Evolutionary conservation across 2,888 invertebrate genomes (phyloP).

Genomic region (Endotricha flammealis): DNA sequence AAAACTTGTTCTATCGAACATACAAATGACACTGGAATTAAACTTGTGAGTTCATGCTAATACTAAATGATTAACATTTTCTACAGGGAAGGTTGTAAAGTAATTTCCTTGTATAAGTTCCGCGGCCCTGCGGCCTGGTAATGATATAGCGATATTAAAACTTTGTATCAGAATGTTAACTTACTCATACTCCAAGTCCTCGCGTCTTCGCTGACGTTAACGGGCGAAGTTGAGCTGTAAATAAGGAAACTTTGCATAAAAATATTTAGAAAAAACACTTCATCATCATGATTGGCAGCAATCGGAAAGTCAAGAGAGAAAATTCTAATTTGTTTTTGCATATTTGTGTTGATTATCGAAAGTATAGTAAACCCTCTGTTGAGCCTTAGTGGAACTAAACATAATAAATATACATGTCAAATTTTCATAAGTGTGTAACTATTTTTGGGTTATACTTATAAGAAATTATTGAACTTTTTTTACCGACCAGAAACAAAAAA

Average conservation of each 20-base stretch:
- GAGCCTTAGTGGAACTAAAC: too few relatives aligned
- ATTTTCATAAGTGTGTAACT: too few relatives aligned
- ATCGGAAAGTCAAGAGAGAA: not conserved
- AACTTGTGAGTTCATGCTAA: not conserved
- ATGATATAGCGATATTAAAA: constrained; percentile 42
- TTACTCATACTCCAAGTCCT: constrained; percentile 39
- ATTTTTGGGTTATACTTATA: too few relatives aligned
- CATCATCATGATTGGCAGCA: constrained; percentile 1
- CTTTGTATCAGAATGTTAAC: constrained; percentile 33
- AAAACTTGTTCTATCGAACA: too few relatives aligned
- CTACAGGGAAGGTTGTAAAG: not conserved
- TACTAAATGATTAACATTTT: not conserved
- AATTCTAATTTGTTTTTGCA: too few relatives aligned
- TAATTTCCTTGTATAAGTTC: not conserved
- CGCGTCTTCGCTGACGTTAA: constrained; percentile 38
- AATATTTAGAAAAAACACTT: constrained; percentile 11
- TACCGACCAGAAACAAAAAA: too few relatives aligned
- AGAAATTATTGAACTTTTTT: too few relatives aligned
- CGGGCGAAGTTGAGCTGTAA: constrained; percentile 49
- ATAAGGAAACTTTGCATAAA: constrained; percentile 31
- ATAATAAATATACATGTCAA: too few relatives aligned
- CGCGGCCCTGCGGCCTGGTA: constrained; percentile 23
- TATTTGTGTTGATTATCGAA: too few relatives aligned
- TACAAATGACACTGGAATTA: too few relatives aligned
- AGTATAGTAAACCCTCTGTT: too few relatives aligned